Evolutionary conservation across 92 coral and sea anemone genomes (phyloP), one percentile per base, ranked within the genome.

Genomic region (Nematostella vectensis): DNA sequence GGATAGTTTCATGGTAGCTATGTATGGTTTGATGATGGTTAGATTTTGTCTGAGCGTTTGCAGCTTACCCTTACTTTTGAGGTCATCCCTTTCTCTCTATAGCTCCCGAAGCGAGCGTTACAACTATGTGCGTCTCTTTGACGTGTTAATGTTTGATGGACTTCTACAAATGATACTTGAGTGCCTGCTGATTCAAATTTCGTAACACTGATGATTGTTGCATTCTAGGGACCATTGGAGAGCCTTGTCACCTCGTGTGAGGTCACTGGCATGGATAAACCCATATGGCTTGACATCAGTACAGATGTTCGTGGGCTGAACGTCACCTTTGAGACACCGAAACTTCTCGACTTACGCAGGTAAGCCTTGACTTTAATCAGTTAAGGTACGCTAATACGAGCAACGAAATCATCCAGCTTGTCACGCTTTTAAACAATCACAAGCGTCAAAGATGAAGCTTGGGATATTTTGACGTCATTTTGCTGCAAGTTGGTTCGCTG

Each of bases 271-370:
- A 86, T 91, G 98, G 77, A 75, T 27, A 72, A 62, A 28, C 89
- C 95, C 1, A 42, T 91, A 47, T 71, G 74, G 80, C 74, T 91
- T 59, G 66, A 82, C 20, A 78, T 91, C 31, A 48, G 71, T 20
- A 83, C 85, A 10, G 87, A 80, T 51, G 82, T 91, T 21, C 78
- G 82, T 47, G 98, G 98, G 13, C 69, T 91, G 19, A 65, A 80
- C 55, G 96, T 91, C n/a, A 78, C 82, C 2, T 82, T 78, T 45
- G 87, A 70, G 48, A 85, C 78, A 62, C 94, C 94, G 0, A 85
- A 75, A 59, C 36, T 52, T 44, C 60, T 79, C 31, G 88, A 85
- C 20, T 62, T 80, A n/a, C 88, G 74, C 47, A 60, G 87, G 94
- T 83, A 44, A 54, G 70, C 23, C n/a, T n/a, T n/a, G n/a, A n/a